These are phyloP conservation scores for Anguilla anguilla DNA, from an alignment of 2,797 vertebrate genomes.

Conservation along the genomic window DNA sequence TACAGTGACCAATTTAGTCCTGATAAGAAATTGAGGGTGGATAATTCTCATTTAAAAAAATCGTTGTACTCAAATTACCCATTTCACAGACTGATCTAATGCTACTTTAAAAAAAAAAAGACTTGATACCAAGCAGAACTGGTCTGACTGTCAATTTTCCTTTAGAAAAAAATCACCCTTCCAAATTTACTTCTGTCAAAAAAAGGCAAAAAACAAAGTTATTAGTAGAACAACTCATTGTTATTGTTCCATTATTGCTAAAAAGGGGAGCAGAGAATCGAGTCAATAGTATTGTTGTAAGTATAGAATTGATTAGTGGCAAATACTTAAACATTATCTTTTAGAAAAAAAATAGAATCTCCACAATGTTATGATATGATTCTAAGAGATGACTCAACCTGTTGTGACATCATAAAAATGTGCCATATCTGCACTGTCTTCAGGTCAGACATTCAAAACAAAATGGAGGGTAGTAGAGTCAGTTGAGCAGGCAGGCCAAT, in stretches of 20 bases:
- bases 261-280: not conserved
- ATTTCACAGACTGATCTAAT: not conserved
- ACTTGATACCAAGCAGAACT: not conserved
- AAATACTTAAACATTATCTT: not conserved
- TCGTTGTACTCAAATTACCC: not conserved
- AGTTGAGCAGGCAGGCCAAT: not conserved
- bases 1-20: not conserved
- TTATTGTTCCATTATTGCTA: not conserved
- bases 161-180: not conserved
- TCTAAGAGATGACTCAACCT: not conserved
- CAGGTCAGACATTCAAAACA: not conserved
- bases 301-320: not conserved
- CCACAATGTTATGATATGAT: not conserved
- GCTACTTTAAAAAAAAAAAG: not conserved
- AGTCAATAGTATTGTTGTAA: not conserved
- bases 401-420: not conserved
- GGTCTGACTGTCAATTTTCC: not conserved
- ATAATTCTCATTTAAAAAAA: not conserved
- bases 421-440: not conserved
- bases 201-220: not conserved
- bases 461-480: conserved; percentile 1
- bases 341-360: not conserved
- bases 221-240: not conserved
- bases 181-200: too few relatives aligned
- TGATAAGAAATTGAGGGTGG: not conserved